Evolutionary conservation across 2,113 vertebrate genomes (phyloP), one percentile per base, ranked within the genome.

Genomic region (Leuciscus idus): DNA sequence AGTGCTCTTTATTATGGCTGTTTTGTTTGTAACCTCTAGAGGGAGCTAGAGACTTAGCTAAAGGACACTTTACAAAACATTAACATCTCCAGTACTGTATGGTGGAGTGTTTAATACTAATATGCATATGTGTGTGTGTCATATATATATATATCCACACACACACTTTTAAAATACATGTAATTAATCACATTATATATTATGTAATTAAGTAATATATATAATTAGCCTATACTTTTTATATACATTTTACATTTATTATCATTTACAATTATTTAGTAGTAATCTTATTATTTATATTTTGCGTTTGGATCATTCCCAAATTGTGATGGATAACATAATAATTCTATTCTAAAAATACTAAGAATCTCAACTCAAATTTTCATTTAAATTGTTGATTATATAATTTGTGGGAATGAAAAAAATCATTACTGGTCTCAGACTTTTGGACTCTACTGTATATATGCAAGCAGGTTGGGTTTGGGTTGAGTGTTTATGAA

Each of bases 41-140:
- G 88, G 88, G 88, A 83, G 86, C 88, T 87, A 85, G 73, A 87
- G 88, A 61, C 88, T 85, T 85, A 74, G n/a, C 9, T 46, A 82
- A 89, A 84, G 61, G 13, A 6, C 52, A 13, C 15, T n/a, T 81
- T 46, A 46, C n/a, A 48, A n/a, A 48, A 64, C 2, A 19, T 43
- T 43, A 26, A 62, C 33, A n/a, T 46, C 19, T 57, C 4, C 6
- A 59, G 52, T 78, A 23, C 17, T 36, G 12, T 43, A 3, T 28
- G 17, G 33, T 43, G 6, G 10, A 21, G 33, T 55, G 33, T 77
- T 76, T 59, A 39, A 39, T 61, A 43, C 6, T 17, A 46, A 26
- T 1, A 81, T 48, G 21, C 17, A 19, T 55, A 0, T 36, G 36
- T 36, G 36, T 36, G 36, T 36, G 33, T 36, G 33, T 36, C 4